Conservation (phyloP, 2,888 invertebrate species). For the Cheilosia scutellata region DNA sequence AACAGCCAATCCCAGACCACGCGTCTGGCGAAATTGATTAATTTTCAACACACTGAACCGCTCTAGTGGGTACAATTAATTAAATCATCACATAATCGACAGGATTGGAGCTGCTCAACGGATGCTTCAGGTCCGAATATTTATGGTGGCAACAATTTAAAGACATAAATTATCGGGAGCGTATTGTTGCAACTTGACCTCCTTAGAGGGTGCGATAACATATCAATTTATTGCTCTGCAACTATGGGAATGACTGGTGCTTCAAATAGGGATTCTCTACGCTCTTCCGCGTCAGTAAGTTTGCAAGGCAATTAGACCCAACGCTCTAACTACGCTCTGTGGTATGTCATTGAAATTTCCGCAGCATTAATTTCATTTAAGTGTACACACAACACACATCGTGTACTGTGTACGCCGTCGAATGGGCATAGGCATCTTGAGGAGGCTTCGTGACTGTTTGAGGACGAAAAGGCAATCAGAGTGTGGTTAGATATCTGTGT, state of each 20-base stretch:
- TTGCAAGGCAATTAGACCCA: constrained; percentile 54
- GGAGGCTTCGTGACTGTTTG: background rate
- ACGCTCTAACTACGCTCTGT: constrained; percentile 7
- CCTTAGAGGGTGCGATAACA: background rate
- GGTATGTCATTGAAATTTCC: constrained; percentile 42
- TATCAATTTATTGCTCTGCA: constrained; percentile 16
- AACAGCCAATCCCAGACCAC: constrained; percentile 6
- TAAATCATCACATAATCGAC: constrained; percentile 24
- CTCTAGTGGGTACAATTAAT: constrained; percentile 1
- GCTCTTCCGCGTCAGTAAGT: constrained; percentile 17
- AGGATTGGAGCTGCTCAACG: background rate
- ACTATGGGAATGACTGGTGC: background rate
- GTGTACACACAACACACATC: background rate
- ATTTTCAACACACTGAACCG: constrained; percentile 37
- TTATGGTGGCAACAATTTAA: constrained; percentile 10
- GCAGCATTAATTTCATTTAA: constrained; percentile 28
- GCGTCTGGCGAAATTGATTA: constrained; percentile 37
- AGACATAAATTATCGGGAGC: background rate
- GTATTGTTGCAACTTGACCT: constrained; percentile 7
- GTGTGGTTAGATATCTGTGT: constrained; percentile 1
- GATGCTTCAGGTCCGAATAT: background rate
- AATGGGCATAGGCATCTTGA: background rate
- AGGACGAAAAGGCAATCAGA: constrained; percentile 26
- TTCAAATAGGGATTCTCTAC: background rate
- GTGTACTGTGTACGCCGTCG: background rate